A percentile compares a stretch with the other conserved stretches of the same genome.
phyloP scores from a whole-genome alignment of 2,113 vertebrate genomes.

The Phylloscopus trochiloides region DNA sequence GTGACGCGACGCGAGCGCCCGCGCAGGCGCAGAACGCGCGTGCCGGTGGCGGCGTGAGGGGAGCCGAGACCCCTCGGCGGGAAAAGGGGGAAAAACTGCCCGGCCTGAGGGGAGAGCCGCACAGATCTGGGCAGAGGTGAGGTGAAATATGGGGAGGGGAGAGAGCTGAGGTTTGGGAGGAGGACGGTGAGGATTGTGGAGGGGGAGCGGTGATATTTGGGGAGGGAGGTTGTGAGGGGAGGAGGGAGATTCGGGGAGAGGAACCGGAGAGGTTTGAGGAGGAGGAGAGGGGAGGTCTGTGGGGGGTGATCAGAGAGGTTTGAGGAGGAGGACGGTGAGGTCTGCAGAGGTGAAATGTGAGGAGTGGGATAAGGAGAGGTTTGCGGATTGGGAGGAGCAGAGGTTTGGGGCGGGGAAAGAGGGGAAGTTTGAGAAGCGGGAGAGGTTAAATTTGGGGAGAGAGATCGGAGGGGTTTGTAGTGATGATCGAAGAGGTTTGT shows the following conservation, averaged over 20 bases:
- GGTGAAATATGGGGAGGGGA: no score
- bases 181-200: no score
- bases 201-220: background rate
- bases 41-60: background rate
- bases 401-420: background rate
- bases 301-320: no score
- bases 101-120: background rate
- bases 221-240: no score
- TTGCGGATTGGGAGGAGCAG: no score
- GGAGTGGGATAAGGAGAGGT: background rate
- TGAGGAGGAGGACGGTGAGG: accelerated
- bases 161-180: background rate
- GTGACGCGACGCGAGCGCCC: background rate
- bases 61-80: accelerated
- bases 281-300: no score
- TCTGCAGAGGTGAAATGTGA: background rate
- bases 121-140: background rate
- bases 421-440: background rate
- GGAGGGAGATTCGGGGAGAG: no score
- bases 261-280: accelerated
- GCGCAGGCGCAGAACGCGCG: background rate
- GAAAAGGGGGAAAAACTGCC: background rate
- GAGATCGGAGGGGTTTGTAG: background rate
- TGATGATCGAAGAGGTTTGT: background rate
- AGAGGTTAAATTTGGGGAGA: background rate